Base-by-base conservation (phyloP, 2,113 vertebrate species). In the Tautogolabrus adspersus region DNA sequence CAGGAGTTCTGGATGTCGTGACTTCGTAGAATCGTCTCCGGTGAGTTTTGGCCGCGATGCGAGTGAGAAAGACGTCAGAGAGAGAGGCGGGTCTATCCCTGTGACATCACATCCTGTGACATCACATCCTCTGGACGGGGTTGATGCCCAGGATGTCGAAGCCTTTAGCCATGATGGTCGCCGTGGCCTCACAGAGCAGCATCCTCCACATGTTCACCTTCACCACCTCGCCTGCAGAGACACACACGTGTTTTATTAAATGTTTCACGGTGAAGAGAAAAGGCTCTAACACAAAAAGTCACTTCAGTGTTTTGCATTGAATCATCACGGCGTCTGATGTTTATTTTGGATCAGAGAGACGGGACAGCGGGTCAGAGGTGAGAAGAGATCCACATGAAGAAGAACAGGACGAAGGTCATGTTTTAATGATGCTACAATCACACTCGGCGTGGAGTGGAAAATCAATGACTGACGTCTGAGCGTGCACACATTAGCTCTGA, bases 161-260 rank as follows among this genome's bases (percentile, higher is more conserved):
- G 4, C 97, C 94, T 90, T 98, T 97, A 72, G 96, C 97, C 98
- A 99, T 99, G 85, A 98, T 1, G 0, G 90, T 82, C 5, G 98
- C 97, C 0, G 95, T 96, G 44, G 98, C 98, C 22, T 99, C 96
- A 0, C 98, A 99, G 6, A 99, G 92, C 88, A 99, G 93, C 96
- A 99, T 93, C 65, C 97, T 93, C 95, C 96, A 96, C 97, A 98
- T 97, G 92, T 99, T 99, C 77, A 99, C 95, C 87, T 98, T 98
- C 21, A 97, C 21, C 0, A 99, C 96, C 81, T 96, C 93, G 68
- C 98, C 98, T 99, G 91, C 6, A 87, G 82, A 42, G 54, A 8
- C 0, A 51, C 2, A 26, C 26, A 26, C n/a, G n/a, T n/a, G n/a
- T n/a, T n/a, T n/a, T n/a, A n/a, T n/a, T n/a, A n/a, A n/a, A n/a